Conservation (phyloP, 2,113 vertebrate species). For the Hyperopisus bebe region DNA sequence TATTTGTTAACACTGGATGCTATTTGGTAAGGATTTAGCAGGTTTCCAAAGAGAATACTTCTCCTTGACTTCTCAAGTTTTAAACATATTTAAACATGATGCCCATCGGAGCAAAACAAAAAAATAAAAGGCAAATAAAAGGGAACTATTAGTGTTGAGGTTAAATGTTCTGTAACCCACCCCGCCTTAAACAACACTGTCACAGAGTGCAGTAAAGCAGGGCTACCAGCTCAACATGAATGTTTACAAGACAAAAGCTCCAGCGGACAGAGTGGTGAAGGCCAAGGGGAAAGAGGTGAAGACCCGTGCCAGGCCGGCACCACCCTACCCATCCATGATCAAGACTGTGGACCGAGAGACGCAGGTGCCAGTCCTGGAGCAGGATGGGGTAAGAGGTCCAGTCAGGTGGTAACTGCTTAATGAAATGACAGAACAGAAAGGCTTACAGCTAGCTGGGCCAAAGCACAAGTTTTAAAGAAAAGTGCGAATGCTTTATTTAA, state of each 20-base stretch:
- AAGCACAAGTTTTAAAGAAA: neutral
- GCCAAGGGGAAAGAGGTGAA: conserved; percentile 56
- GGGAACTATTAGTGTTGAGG: neutral
- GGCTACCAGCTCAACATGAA: conserved; percentile 87
- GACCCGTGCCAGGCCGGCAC: conserved; percentile 67
- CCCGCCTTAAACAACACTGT: neutral
- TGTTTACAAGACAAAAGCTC: conserved; percentile 68
- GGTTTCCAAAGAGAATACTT: neutral
- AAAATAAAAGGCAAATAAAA: too few relatives aligned
- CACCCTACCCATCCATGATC: conserved; percentile 61
- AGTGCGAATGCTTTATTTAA: neutral
- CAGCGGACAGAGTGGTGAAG: conserved; percentile 53
- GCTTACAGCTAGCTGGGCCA: neutral
- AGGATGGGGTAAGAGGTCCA: conserved; percentile 53
- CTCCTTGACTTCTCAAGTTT: neutral
- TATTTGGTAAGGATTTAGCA: neutral
- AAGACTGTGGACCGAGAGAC: conserved; percentile 70
- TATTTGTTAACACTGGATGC: neutral
- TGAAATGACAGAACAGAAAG: neutral
- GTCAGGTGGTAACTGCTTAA: neutral
- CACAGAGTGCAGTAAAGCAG: conserved; percentile 83
- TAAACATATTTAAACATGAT: neutral
- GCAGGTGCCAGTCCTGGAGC: conserved; percentile 58
- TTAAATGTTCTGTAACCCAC: neutral
- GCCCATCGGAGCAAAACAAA: too few relatives aligned